Evolutionary conservation across 2,113 vertebrate species (phyloP), one percentile per base, ranked within the genome.

Genomic region (Xiphophorus hellerii): DNA sequence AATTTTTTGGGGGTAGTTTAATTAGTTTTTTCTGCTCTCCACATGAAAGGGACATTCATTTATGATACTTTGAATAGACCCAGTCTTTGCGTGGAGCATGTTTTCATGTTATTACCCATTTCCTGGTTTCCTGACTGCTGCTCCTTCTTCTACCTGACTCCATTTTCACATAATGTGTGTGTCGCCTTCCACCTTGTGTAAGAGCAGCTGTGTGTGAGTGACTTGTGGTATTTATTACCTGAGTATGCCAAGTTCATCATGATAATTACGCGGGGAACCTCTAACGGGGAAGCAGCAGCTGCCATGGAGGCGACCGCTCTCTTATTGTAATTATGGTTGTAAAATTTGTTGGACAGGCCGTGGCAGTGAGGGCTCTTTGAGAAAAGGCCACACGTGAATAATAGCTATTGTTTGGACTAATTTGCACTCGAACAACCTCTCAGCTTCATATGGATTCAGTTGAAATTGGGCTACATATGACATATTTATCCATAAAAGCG

Each of bases 181-280:
- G 76, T 71, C 72, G 30, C 63, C 60, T 30, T 63, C 69, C 66
- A 35, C 22, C 31, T 62, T 13, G 39, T 69, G 27, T 27, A 28
- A 66, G 70, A 73, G 71, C 27, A 39, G 22, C 11, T 35, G 64
- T 76, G 72, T 78, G 20, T 42, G 65, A 62, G 74, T 30, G 70
- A 35, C 67, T 54, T 22, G 64, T 35, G 62, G 82, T 88, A 88
- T 92, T 92, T 88, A 91, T 92, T 83, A 80, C 82, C 64, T 25
- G 0, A 17, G 35, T 35, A 68, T 71, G 85, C 86, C 69, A 91
- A 82, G 89, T 94, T 90, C 78, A 90, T 92, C 86, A 80, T 73
- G 72, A 87, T 93, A 92, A 94, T 94, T 92, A 91, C 51, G 20
- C 42, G 68, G 77, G 86, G 78, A 90, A 90, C 77, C 87, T 89